Percentiles rank a stretch among this genome's conserved stretches.
These are phyloP conservation scores for Coremacera marginata DNA, from an alignment of 2,888 invertebrate genomes.

Conservation along the genomic window DNA sequence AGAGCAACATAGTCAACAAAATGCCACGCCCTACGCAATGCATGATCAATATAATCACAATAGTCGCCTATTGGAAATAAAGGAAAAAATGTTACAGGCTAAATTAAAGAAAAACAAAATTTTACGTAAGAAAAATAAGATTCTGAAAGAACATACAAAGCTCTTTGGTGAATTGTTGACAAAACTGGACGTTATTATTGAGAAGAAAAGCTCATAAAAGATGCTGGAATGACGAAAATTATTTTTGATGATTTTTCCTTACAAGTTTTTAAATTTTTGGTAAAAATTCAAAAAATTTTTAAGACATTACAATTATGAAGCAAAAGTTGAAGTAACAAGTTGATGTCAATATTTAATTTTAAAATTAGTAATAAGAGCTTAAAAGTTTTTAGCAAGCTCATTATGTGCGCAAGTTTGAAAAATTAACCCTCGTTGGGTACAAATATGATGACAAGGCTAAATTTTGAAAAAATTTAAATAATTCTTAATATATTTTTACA, in stretches of 20 bases:
- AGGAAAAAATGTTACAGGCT: neutral
- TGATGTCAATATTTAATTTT: no score
- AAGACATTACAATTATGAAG: neutral
- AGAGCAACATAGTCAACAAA: neutral
- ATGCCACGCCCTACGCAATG: neutral
- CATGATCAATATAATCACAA: neutral
- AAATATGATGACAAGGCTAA: no score
- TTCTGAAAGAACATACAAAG: slow-evolving; percentile 13
- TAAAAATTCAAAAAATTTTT: neutral
- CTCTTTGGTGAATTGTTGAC: slow-evolving; percentile 1
- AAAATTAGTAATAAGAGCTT: no score
- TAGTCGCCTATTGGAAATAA: neutral
- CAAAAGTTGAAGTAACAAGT: no score
- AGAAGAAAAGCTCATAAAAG: neutral
- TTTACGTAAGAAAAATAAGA: slow-evolving; percentile 4
- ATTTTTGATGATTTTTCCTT: no score
- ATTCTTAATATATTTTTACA: no score
- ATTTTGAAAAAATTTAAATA: no score
- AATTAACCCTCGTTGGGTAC: no score
- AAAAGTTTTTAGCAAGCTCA: no score
- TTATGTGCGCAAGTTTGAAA: no score
- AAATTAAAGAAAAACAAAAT: slow-evolving; percentile 20
- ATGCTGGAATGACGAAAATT: no score
- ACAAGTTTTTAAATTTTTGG: no score
- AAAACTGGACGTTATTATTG: slow-evolving; percentile 13